Evolutionary conservation across 2,113 vertebrate species (phyloP), one percentile per base, ranked within the genome.

Genomic region (Rhegmatorhina hoffmannsi): DNA sequence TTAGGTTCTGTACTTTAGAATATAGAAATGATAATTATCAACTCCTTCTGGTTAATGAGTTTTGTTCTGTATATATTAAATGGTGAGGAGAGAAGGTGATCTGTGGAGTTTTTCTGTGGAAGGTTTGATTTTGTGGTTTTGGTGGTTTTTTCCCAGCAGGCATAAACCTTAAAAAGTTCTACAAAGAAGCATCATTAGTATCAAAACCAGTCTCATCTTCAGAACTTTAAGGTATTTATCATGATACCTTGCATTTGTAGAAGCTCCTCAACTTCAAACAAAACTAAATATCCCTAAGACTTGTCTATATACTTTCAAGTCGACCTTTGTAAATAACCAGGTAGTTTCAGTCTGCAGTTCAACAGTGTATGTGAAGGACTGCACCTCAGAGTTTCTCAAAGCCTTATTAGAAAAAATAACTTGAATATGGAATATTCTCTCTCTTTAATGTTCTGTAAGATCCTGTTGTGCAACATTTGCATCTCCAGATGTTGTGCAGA

Each of bases 401-500:
- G 31, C 10, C 12, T 52, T 84, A 11, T 24, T 72, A 72, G 63
- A 70, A 80, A 88, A 88, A 69, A 56, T 52, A n/a, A 26, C 11
- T 60, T 36, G 47, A 86, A 79, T 73, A 56, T 36, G 44, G 13
- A 75, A 56, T 95, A 84, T 68, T 84, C 9, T 56, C 47, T 66
- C 31, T 74, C 67, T 47, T n/a, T 15, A 58, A 46, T 55, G 46
- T 46, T 90, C 26, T 62, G 6, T 66, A 84, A 49, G 80, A 95
- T 66, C 77, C 52, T 78, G 60, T 63, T 93, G 56, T 73, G 52
- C 52, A 58, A 34, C 38, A 79, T 95, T 96, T 97, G 92, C 81
- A 70, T 97, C 97, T 91, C 85, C 96, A 96, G 95, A 87, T 97
- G 92, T 94, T 96, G 68, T 0, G 0, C 29, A 50, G 81, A 76